A percentile compares a stretch with the other conserved stretches of the same genome.
phyloP scores from a whole-genome alignment of 2,797 vertebrate species.

The Pantherophis alleghaniensis region DNA sequence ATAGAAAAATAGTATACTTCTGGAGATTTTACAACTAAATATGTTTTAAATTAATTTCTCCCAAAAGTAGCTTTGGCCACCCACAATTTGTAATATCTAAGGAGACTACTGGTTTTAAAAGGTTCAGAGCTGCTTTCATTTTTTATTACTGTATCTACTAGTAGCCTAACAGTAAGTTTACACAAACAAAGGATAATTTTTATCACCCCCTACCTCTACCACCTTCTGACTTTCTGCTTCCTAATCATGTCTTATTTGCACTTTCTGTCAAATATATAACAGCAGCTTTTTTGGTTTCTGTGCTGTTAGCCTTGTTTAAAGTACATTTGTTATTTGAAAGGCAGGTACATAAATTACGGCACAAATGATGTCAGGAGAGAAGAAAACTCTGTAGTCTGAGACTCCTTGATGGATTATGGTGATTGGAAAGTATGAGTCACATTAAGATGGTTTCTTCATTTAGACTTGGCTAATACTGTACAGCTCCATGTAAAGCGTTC shows the following conservation, averaged over 20 bases:
- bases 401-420: conserved; percentile 52
- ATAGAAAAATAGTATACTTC: not conserved
- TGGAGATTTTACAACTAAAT: not conserved
- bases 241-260: conserved; percentile 36
- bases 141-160: conserved; percentile 33
- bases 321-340: conserved; percentile 44
- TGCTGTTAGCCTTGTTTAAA: conserved; percentile 49
- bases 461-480: conserved; percentile 48
- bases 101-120: not conserved
- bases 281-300: conserved; percentile 33
- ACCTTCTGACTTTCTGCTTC: conserved; percentile 14
- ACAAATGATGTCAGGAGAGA: conserved; percentile 49
- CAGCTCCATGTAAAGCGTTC: conserved; percentile 44
- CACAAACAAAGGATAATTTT: not conserved
- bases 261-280: conserved; percentile 42
- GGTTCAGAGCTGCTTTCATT: not conserved
- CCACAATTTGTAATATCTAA: not conserved
- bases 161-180: conserved; percentile 26
- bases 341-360: conserved; percentile 66
- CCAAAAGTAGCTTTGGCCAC: not conserved
- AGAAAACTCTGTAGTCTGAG: conserved; percentile 56
- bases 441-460: conserved; percentile 40
- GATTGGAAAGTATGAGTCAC: conserved; percentile 69
- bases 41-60: not conserved
- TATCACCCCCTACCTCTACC: not conserved